Evolutionary conservation across 2,113 vertebrate species (phyloP), one percentile per base, ranked within the genome.

Genomic region (Onychostruthus taczanowskii): DNA sequence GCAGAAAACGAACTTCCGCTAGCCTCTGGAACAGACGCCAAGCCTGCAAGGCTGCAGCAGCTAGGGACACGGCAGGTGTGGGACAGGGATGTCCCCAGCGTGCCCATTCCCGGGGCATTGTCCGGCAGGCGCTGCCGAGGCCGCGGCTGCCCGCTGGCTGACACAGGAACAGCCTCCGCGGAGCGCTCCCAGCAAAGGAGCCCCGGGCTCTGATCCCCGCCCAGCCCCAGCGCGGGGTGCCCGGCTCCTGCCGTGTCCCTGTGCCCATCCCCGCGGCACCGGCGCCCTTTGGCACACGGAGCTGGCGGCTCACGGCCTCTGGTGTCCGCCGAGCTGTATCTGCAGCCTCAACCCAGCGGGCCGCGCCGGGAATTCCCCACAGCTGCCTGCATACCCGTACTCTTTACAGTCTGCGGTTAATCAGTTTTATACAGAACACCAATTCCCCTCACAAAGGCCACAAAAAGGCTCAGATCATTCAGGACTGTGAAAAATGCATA

Each of bases 241-340:
- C 41, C 9, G 1, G 49, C 26, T 43, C 21, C 58, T 6, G 50
- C 67, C 6, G 26, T 23, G 59, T 19, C 37, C 78, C 44, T 1
- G 52, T 9, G 50, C 1, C 59, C 67, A 3, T 7, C 2, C 31
- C 66, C 17, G 4, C 28, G 10, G 56, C 39, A 11, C 4, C 58
- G 0, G 9, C 1, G 16, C 20, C 15, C n/a, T 7, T 2, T 5
- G 52, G 0, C 30, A 1, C 0, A 9, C 8, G 7, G 19, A 3
- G 31, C 23, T 3, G 59, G 44, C 52, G 16, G 52, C 33, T 39
- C 52, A 7, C 5, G 3, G 58, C 27, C 44, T 9, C 44, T 2
- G 2, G 58, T 1, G 33, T 6, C 35, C 30, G 31, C 58, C 50
- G 27, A 52, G 61, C 77, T 52, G 37, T 1, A 1, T 0, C 28